Conservation (phyloP, 2,888 invertebrate species). For the Hermaeophaga mercurialis region DNA sequence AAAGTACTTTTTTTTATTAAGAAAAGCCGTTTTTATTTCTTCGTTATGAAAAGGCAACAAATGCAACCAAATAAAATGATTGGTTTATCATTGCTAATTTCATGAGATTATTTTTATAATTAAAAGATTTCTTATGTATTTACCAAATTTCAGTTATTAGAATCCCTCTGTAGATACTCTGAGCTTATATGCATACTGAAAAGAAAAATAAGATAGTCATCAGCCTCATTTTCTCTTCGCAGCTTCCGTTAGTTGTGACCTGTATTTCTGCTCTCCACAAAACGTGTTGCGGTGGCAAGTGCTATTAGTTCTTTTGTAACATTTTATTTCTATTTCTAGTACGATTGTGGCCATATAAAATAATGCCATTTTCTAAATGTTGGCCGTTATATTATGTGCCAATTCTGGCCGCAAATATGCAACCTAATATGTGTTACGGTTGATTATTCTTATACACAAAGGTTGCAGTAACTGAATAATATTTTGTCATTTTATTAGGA, state of each 20-base stretch:
- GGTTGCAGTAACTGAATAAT: background rate
- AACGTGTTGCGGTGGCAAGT: conserved; percentile 42
- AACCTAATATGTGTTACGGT: conserved; percentile 20
- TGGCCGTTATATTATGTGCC: conserved; percentile 30
- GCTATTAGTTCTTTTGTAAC: conserved; percentile 36
- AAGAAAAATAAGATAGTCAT: conserved; percentile 42
- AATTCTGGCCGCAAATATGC: conserved; percentile 35
- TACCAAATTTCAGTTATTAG: conserved; percentile 4
- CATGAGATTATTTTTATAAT: no score
- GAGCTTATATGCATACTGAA: conserved; percentile 32
- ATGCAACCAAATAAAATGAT: no score
- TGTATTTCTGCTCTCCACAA: conserved; percentile 41
- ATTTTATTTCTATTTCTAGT: conserved; percentile 33
- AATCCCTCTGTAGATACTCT: conserved; percentile 18
- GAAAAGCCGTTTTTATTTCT: no score
- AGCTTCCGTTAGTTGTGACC: conserved; percentile 44
- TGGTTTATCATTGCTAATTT: no score
- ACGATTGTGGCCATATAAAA: conserved; percentile 34
- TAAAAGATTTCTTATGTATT: no score
- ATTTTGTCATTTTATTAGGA: conserved; percentile 5
- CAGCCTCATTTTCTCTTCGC: conserved; percentile 39
- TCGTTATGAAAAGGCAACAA: no score
- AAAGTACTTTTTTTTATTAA: no score
- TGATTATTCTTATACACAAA: conserved; percentile 5
- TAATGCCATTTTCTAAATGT: conserved; percentile 29